phyloP scores from a whole-genome alignment of 2,888 invertebrate species.

The Stegophylla sp. region DNA sequence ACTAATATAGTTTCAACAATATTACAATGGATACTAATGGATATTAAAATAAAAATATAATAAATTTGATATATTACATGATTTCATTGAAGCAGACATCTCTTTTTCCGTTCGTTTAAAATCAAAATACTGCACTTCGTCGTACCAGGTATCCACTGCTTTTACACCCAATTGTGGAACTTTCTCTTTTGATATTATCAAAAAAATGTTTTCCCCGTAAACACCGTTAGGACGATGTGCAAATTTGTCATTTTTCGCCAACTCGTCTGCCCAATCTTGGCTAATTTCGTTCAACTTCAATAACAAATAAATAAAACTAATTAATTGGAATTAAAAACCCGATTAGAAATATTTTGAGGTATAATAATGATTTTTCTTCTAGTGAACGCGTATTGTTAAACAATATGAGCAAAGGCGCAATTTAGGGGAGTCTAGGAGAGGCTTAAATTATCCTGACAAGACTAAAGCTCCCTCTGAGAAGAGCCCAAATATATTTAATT shows the following conservation, averaged over 20 bases:
- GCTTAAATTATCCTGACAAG: too few relatives aligned
- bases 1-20: too few relatives aligned
- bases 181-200: not conserved
- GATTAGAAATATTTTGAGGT: not conserved
- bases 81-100: not conserved
- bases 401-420: too few relatives aligned
- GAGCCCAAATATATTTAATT: not conserved
- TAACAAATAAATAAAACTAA: not conserved
- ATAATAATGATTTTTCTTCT: too few relatives aligned
- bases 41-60: not conserved
- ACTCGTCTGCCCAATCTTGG: constrained; percentile 51
- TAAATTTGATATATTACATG: constrained; percentile 32
- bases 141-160: constrained; percentile 53
- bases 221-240: constrained; percentile 36
- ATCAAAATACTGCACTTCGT: constrained; percentile 30
- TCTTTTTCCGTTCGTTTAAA: constrained; percentile 32
- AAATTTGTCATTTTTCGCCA: constrained; percentile 13
- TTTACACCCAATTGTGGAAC: constrained; percentile 2
- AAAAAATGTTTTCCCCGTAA: constrained; percentile 57
- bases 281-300: constrained; percentile 41
- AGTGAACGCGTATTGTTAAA: too few relatives aligned
- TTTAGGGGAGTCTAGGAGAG: too few relatives aligned
- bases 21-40: too few relatives aligned
- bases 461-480: not conserved
- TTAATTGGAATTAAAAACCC: too few relatives aligned